phyloP scores from a whole-genome alignment of 2,888 invertebrate species.

The Nudaria mundana region DNA sequence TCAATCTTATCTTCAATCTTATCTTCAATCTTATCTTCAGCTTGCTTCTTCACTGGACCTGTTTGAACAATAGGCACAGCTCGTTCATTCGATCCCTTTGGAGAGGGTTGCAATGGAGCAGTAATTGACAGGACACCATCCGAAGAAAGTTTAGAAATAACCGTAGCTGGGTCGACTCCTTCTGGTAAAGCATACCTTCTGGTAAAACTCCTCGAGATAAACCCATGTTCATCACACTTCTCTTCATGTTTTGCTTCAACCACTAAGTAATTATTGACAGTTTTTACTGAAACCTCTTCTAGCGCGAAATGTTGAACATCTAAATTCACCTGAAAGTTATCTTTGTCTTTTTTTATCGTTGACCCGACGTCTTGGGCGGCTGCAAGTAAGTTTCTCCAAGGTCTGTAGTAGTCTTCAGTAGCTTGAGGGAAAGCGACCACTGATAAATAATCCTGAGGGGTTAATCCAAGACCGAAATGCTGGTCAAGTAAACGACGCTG shows the following conservation, averaged over 20 bases:
- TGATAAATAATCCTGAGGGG: conserved; percentile 52
- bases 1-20: too few species aligned
- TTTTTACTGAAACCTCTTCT: conserved; percentile 88
- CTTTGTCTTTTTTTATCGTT: conserved; percentile 71
- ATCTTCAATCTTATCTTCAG: conserved; percentile 2
- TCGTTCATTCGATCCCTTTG: conserved; percentile 73
- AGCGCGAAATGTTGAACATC: conserved; percentile 89
- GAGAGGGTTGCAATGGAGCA: conserved; percentile 80
- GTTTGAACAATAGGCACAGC: conserved; percentile 85
- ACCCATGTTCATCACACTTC: conserved; percentile 88
- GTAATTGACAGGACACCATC: conserved; percentile 88
- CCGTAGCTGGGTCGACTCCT: conserved; percentile 79
- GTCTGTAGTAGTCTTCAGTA: conserved; percentile 55
- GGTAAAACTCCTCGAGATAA: conserved; percentile 86
- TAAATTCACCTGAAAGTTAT: conserved; percentile 83
- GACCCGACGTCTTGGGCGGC: conserved; percentile 64
- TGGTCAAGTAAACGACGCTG: conserved; percentile 44
- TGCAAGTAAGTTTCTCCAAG: conserved; percentile 83
- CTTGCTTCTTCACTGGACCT: conserved; percentile 76
- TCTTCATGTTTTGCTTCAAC: conserved; percentile 91
- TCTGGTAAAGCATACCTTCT: conserved; percentile 84
- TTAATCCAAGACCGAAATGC: conserved; percentile 55
- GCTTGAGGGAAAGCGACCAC: conserved; percentile 46
- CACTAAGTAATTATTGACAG: conserved; percentile 84
- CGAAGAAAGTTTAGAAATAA: conserved; percentile 87